These are phyloP conservation scores for Cantharis rustica DNA, from an alignment of 2,888 invertebrate species.

Conservation along the genomic window DNA sequence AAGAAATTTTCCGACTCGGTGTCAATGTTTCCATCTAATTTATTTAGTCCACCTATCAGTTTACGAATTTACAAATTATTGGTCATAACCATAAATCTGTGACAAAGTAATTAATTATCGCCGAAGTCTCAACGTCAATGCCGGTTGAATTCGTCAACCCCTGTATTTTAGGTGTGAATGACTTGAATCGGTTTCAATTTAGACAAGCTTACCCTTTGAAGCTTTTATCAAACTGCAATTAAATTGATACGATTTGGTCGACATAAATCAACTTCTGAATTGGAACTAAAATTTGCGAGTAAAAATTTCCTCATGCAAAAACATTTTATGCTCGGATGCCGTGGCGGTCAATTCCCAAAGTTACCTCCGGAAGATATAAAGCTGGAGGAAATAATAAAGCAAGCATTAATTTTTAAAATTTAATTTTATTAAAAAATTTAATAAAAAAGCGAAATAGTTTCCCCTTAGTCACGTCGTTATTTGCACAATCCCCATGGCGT, in stretches of 20 bases:
- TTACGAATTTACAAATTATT: slow-evolving; percentile 41
- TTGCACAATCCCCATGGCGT: slow-evolving; percentile 30
- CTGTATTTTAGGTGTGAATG: not conserved
- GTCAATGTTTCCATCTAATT: slow-evolving; percentile 32
- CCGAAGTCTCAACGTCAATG: slow-evolving; percentile 38
- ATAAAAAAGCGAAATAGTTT: slow-evolving; percentile 15
- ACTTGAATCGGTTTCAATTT: not conserved
- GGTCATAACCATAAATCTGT: slow-evolving; percentile 38
- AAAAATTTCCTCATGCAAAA: not conserved
- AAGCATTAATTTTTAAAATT: not conserved
- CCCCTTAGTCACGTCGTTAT: slow-evolving; percentile 24
- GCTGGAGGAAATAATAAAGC: not conserved
- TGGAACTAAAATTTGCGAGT: not conserved
- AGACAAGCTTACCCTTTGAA: not conserved
- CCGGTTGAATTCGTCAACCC: slow-evolving; percentile 18
- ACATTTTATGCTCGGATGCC: not conserved
- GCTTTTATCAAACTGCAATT: not conserved
- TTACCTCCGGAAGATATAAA: not conserved
- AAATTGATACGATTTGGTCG: not conserved
- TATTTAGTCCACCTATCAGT: slow-evolving; percentile 38
- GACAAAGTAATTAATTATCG: slow-evolving; percentile 41
- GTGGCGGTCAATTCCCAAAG: not conserved
- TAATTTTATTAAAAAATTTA: slow-evolving; percentile 1
- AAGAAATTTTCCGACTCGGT: not conserved
- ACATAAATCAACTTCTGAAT: not conserved